A percentile compares a stretch with the other conserved stretches of the same genome.
Evolutionary conservation across 2,888 invertebrate genomes (phyloP).

Genomic region (Drosophila histrio): DNA sequence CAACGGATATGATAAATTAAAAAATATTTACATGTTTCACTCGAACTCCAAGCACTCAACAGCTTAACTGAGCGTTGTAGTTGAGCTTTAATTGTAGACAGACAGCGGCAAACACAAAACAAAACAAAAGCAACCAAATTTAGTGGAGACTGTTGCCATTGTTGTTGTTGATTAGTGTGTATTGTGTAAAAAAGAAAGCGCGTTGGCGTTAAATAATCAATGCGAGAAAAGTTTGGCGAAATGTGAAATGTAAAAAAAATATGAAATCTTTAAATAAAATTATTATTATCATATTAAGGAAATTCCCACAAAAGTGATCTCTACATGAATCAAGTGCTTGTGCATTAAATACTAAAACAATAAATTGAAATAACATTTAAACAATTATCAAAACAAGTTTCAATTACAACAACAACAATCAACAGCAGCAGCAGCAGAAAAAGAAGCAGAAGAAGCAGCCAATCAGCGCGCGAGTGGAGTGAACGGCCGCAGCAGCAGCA

Average conservation of each 20-base stretch:
- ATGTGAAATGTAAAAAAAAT: constrained; percentile 30
- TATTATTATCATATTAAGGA: constrained; percentile 27
- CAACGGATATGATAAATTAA: constrained; percentile 73
- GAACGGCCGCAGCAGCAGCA: constrained; percentile 61
- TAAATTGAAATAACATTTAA: constrained; percentile 49
- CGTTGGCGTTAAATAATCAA: constrained; percentile 60
- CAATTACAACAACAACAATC: constrained; percentile 44
- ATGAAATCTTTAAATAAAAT: not conserved
- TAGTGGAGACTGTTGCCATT: constrained; percentile 33
- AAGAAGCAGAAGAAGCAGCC: constrained; percentile 25
- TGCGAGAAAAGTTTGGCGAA: constrained; percentile 20
- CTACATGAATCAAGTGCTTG: constrained; percentile 33
- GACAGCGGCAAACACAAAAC: constrained; percentile 32
- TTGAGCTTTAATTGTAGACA: constrained; percentile 57
- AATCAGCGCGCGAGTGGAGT: constrained; percentile 62
- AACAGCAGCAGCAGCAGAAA: constrained; percentile 14
- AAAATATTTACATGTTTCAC: constrained; percentile 52
- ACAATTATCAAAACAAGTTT: constrained; percentile 60
- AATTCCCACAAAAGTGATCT: constrained; percentile 29
- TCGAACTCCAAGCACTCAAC: constrained; percentile 37
- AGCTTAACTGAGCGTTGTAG: constrained; percentile 32
- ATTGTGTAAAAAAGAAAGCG: constrained; percentile 63
- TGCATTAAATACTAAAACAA: constrained; percentile 31
- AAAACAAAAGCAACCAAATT: constrained; percentile 2
- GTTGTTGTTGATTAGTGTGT: constrained; percentile 39